A percentile compares a stretch with the other conserved stretches of the same genome.
Conservation (phyloP, 2,888 invertebrate species). For the Lottia gigantea region DNA sequence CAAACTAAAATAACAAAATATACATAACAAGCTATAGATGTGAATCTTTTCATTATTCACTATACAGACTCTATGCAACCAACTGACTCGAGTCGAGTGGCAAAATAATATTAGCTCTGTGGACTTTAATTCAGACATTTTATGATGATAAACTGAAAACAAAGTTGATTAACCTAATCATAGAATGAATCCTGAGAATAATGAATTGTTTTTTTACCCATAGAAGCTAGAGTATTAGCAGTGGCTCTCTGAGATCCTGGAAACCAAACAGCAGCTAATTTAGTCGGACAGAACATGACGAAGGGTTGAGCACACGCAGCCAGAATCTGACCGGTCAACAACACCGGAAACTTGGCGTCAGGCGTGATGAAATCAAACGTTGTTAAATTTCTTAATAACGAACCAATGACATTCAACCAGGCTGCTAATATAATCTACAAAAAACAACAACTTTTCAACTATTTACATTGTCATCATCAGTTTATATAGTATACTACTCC, state of each 20-base stretch:
- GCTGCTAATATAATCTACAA: constrained; percentile 67
- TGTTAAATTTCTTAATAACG: constrained; percentile 66
- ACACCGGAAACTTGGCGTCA: constrained; percentile 44
- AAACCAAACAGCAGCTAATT: constrained; percentile 71
- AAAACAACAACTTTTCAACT: too few species aligned
- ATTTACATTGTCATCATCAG: too few species aligned
- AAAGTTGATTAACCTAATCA: too few species aligned
- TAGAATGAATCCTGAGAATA: background rate
- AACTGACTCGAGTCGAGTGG: too few species aligned
- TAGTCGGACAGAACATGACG: constrained; percentile 71
- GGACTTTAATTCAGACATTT: too few species aligned
- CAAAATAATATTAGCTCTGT: too few species aligned
- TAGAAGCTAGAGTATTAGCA: constrained; percentile 70
- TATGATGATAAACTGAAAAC: too few species aligned
- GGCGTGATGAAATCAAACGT: constrained; percentile 51
- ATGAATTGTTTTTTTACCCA: constrained; percentile 50
- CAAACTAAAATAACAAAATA: too few species aligned
- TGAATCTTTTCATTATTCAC: too few species aligned
- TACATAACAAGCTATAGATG: too few species aligned
- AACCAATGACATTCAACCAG: constrained; percentile 69
- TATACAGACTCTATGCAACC: too few species aligned
- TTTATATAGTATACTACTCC: too few species aligned
- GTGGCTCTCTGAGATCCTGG: constrained; percentile 69
- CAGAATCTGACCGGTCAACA: constrained; percentile 68
- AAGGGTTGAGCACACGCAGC: constrained; percentile 71